These are phyloP conservation scores for Notamacropus eugenii DNA, from an alignment of 2,797 vertebrate genomes.

Conservation along the genomic window DNA sequence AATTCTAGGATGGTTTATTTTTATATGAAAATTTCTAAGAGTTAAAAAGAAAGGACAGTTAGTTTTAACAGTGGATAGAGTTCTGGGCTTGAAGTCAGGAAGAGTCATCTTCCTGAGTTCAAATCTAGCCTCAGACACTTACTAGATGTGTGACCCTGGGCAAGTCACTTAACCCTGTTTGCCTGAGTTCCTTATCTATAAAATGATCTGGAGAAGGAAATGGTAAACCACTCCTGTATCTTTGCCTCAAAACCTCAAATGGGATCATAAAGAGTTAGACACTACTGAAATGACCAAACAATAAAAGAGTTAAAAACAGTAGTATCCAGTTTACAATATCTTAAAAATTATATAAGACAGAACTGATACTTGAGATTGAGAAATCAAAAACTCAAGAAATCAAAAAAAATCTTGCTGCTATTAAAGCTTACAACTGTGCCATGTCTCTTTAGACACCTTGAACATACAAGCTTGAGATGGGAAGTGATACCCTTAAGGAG, in stretches of 20 bases:
- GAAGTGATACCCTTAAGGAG: background rate
- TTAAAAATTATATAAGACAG: background rate
- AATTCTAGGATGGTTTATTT: background rate
- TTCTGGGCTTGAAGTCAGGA: background rate
- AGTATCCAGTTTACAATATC: background rate
- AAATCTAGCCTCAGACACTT: background rate
- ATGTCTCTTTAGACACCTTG: background rate
- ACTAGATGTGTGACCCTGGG: background rate
- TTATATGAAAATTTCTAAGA: background rate
- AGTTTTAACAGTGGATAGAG: background rate
- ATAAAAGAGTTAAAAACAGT: background rate
- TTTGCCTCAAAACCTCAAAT: background rate
- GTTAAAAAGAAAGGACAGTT: background rate
- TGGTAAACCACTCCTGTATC: background rate
- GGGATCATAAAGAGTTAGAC: background rate
- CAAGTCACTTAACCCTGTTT: background rate
- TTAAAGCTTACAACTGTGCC: background rate
- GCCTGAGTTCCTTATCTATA: background rate
- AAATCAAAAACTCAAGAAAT: background rate
- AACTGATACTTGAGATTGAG: background rate
- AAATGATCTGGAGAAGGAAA: background rate
- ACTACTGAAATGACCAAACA: background rate
- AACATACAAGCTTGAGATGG: background rate
- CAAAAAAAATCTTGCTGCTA: background rate
- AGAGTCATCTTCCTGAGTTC: background rate